Evolutionary conservation across 1,140 invertebrate genomes (phyloP).

Genomic region (Drosophila novamexicana): DNA sequence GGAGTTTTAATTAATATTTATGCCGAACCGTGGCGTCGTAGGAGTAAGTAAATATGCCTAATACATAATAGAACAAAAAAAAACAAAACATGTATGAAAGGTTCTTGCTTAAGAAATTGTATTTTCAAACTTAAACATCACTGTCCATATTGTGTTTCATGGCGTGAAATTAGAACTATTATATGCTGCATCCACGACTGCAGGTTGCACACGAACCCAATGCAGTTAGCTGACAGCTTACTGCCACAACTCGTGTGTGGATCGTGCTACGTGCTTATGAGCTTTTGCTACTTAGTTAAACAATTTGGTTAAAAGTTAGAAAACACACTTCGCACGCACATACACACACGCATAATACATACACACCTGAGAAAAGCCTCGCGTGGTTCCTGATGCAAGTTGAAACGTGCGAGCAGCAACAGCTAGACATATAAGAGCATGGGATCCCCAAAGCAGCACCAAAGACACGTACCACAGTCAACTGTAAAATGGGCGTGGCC

Average conservation of each 20-base stretch:
- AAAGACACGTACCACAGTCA: slow-evolving; percentile 55
- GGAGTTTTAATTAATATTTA: no score
- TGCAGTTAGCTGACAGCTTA: slow-evolving; percentile 12
- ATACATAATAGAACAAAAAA: no score
- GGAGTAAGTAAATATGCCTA: no score
- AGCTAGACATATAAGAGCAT: slow-evolving; percentile 46
- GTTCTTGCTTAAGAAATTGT: no score
- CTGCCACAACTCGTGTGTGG: slow-evolving; percentile 28
- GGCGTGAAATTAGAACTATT: background rate
- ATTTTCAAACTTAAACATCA: no score
- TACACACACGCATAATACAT: slow-evolving; percentile 2
- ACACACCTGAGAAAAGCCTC: background rate
- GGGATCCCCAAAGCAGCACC: slow-evolving; percentile 35
- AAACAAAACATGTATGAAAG: no score
- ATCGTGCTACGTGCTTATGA: slow-evolving; percentile 63
- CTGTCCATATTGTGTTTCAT: background rate
- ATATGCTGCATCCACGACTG: background rate
- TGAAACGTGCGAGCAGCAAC: slow-evolving; percentile 60
- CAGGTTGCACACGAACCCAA: background rate
- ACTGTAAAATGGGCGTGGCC: slow-evolving; percentile 30
- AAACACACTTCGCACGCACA: slow-evolving; percentile 43
- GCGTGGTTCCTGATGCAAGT: slow-evolving; percentile 15
- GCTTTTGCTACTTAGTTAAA: slow-evolving; percentile 79
- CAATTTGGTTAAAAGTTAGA: slow-evolving; percentile 77
- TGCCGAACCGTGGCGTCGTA: no score